Conservation (phyloP, 2,797 vertebrate genomes). For the Hyperoplus immaculatus region DNA sequence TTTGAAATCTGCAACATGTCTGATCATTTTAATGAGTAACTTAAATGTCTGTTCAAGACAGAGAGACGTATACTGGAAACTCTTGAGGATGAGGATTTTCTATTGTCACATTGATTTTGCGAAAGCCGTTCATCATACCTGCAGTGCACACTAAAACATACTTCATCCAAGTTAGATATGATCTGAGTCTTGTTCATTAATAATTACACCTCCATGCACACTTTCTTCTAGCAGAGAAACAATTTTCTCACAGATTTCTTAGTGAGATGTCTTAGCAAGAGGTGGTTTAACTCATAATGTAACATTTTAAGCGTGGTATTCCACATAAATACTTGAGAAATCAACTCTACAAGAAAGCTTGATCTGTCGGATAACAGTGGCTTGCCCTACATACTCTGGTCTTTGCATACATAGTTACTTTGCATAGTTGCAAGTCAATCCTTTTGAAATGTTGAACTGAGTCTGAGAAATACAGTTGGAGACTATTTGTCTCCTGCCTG, state of each 20-base stretch:
- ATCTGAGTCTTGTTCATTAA: conserved; percentile 52
- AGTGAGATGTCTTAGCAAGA: conserved; percentile 26
- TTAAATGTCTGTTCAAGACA: conserved; percentile 15
- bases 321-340: conserved; percentile 19
- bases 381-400: conserved; percentile 61
- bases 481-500: conserved; percentile 72
- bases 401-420: conserved; percentile 58
- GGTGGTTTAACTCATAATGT: conserved; percentile 33
- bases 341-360: conserved; percentile 20
- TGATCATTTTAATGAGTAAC: conserved; percentile 23
- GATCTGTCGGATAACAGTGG: conserved; percentile 30
- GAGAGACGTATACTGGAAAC: conserved; percentile 9
- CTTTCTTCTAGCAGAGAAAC: not conserved
- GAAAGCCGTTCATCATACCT: conserved; percentile 44
- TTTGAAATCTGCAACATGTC: conserved; percentile 32
- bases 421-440: conserved; percentile 66
- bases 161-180: conserved; percentile 25
- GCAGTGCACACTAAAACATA: conserved; percentile 36
- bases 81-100: conserved; percentile 10
- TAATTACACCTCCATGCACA: conserved; percentile 35
- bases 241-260: conserved; percentile 28
- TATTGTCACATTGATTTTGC: conserved; percentile 25
- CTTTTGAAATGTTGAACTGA: conserved; percentile 62
- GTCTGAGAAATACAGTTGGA: conserved; percentile 70
- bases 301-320: conserved; percentile 29